A percentile compares a stretch with the other conserved stretches of the same genome.
phyloP scores from a whole-genome alignment of 2,888 invertebrate genomes.

The Mesorhabditis spiculigera region DNA sequence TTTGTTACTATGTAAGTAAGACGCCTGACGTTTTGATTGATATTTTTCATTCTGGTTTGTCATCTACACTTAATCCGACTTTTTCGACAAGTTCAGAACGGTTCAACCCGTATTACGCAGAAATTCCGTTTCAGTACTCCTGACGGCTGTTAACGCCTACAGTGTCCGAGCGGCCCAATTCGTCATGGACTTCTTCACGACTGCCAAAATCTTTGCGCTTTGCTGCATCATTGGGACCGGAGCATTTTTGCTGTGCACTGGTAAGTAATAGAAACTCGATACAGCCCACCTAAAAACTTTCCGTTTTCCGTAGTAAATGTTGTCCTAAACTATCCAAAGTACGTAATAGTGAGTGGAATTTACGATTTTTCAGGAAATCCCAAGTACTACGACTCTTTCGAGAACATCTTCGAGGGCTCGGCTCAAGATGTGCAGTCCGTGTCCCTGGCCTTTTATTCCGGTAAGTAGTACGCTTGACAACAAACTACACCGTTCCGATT shows the following conservation, averaged over 20 bases:
- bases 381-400: conserved; percentile 70
- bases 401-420: conserved; percentile 82
- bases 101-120: neutral
- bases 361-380: conserved; percentile 71
- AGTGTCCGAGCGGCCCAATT: conserved; percentile 89
- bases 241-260: no score
- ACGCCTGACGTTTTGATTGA: no score
- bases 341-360: neutral
- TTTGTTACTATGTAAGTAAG: conserved; percentile 86
- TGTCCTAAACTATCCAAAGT: no score
- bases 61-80: no score
- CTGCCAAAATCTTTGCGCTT: conserved; percentile 81
- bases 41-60: no score
- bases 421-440: conserved; percentile 81
- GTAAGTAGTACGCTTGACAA: no score
- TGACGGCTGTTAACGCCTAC: conserved; percentile 95
- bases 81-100: no score
- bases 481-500: no score
- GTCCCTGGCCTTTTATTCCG: conserved; percentile 90
- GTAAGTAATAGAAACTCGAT: no score
- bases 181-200: conserved; percentile 95
- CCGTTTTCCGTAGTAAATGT: no score
- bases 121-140: conserved; percentile 74
- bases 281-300: no score
- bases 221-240: conserved; percentile 91